These are phyloP conservation scores for Lottia scabra DNA, from an alignment of 2,888 invertebrate species.

Conservation along the genomic window DNA sequence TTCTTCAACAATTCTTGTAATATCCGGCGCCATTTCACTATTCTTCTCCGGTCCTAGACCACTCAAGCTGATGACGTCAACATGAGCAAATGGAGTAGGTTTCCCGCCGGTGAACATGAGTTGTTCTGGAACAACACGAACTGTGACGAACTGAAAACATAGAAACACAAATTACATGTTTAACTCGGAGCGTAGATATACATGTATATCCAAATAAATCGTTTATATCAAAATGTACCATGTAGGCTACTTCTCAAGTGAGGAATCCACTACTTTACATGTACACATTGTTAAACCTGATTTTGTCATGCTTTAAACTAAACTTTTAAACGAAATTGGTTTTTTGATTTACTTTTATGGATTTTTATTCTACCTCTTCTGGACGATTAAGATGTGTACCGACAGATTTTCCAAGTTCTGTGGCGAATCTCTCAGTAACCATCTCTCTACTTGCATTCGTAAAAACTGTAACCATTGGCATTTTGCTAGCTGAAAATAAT, in stretches of 20 bases:
- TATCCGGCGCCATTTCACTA: not conserved
- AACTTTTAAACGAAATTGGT: no score
- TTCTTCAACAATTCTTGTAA: not conserved
- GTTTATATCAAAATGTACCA: no score
- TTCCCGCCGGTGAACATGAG: not conserved
- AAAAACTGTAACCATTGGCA: not conserved
- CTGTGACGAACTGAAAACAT: not conserved
- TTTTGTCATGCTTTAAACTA: no score
- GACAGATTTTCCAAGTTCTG: not conserved
- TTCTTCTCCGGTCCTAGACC: not conserved
- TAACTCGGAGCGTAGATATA: no score
- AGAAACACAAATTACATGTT: not conserved
- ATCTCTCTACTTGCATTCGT: not conserved
- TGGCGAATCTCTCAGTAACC: not conserved
- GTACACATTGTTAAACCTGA: no score
- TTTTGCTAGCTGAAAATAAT: not conserved
- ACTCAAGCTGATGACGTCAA: not conserved
- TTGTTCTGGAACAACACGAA: not conserved
- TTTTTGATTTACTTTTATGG: not conserved
- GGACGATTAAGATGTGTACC: not conserved
- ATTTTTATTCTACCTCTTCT: not conserved
- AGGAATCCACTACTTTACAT: no score
- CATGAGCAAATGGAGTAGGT: not conserved
- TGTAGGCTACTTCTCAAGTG: no score
- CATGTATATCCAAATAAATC: no score